A percentile compares a stretch with the other conserved stretches of the same genome.
These are phyloP conservation scores for Aphelinus atriplicis DNA, from an alignment of 1,140 invertebrate species.

Conservation along the genomic window DNA sequence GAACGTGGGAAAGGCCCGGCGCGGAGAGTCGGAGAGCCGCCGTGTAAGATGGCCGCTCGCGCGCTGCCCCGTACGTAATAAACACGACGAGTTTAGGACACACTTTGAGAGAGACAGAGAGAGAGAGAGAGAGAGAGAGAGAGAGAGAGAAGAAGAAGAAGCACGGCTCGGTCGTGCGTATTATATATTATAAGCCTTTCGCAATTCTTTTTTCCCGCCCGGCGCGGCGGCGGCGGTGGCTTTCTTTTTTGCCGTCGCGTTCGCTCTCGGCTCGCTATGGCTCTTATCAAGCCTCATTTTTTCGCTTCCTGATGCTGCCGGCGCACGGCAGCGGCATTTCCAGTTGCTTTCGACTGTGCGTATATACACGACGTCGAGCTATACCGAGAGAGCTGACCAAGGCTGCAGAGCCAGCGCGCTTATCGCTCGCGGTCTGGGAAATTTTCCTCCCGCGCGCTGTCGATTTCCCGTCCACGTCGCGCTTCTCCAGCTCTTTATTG, in stretches of 20 bases:
- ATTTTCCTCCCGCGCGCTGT: too few species aligned
- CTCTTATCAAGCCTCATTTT: conserved; percentile 43
- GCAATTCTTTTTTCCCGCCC: conserved; percentile 9
- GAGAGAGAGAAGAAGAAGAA: too few species aligned
- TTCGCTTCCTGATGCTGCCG: conserved; percentile 38
- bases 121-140: neutral
- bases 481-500: too few species aligned
- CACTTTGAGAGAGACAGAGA: conserved; percentile 21
- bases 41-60: neutral
- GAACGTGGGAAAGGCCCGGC: neutral
- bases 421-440: conserved; percentile 27
- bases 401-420: conserved; percentile 27
- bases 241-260: conserved; percentile 27
- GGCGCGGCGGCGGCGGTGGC: neutral
- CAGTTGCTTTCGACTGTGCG: neutral
- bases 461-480: neutral
- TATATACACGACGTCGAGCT: neutral
- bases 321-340: neutral
- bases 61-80: neutral
- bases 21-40: conserved; percentile 1
- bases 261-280: conserved; percentile 18
- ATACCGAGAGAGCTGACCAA: conserved; percentile 2
- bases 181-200: neutral
- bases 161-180: conserved; percentile 2
- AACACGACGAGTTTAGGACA: neutral